Evolutionary conservation across 35 echinoderm and acorn worm genomes (phyloP).

Genomic region (Diadema setosum): DNA sequence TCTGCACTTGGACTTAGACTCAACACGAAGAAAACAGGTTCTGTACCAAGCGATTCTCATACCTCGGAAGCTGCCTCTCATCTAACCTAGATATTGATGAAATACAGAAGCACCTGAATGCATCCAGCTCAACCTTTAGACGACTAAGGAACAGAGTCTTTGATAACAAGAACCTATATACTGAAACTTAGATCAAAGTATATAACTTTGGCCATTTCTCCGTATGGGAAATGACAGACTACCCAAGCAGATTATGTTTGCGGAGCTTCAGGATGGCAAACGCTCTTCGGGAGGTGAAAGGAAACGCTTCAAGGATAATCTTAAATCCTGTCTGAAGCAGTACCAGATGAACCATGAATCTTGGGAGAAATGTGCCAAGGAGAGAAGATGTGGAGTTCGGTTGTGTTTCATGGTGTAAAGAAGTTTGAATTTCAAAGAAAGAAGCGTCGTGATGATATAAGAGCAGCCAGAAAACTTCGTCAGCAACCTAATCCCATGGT

Average conservation of each 20-base stretch:
- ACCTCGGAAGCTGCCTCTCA: slow-evolving; percentile 4
- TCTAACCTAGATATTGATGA: slow-evolving; percentile 7
- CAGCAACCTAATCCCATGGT: too few species aligned
- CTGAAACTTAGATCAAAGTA: background rate
- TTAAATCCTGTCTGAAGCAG: background rate
- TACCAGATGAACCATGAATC: background rate
- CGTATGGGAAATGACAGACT: background rate
- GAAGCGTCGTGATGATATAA: background rate
- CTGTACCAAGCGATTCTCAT: background rate
- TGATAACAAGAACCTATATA: background rate
- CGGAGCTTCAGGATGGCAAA: background rate
- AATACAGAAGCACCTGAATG: background rate
- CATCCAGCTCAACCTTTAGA: background rate
- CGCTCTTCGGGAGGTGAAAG: slow-evolving; percentile 25
- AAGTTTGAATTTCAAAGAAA: background rate
- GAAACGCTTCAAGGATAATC: slow-evolving; percentile 18
- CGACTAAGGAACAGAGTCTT: background rate
- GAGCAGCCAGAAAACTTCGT: background rate
- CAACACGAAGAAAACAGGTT: slow-evolving; percentile 17
- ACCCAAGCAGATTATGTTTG: slow-evolving; percentile 1
- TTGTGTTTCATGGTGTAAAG: background rate
- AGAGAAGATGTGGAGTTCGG: background rate
- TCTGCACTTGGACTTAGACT: slow-evolving; percentile 7
- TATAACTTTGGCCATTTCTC: background rate
- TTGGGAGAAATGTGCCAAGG: background rate